Percentiles rank a stretch among this genome's conserved stretches.
These are phyloP conservation scores for Hydropotes inermis DNA, from an alignment of 2,113 vertebrate species.

Conservation along the genomic window DNA sequence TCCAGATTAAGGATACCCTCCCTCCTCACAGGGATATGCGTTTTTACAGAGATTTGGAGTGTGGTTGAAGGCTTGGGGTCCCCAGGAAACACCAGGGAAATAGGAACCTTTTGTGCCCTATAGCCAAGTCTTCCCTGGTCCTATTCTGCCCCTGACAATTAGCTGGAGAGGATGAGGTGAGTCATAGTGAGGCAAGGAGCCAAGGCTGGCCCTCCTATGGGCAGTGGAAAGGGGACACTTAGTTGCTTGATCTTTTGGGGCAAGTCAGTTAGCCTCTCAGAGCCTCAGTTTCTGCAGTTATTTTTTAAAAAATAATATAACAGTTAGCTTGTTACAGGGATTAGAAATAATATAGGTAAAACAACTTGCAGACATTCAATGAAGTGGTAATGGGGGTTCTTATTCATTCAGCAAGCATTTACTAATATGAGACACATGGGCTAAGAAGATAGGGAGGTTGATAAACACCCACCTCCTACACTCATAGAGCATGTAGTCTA, in stretches of 20 bases:
- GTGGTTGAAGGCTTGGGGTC: background rate
- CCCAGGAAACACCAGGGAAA: background rate
- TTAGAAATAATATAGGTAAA: background rate
- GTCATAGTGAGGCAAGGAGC: background rate
- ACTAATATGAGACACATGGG: background rate
- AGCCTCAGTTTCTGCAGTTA: background rate
- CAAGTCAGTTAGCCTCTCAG: background rate
- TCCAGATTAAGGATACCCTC: background rate
- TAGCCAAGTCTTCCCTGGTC: background rate
- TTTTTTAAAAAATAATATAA: background rate
- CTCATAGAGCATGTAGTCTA: background rate
- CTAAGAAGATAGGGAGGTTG: background rate
- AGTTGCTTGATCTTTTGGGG: background rate
- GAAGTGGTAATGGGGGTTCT: background rate
- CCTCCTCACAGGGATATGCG: background rate
- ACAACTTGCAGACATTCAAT: background rate
- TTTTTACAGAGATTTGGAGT: background rate
- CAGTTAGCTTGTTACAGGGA: background rate
- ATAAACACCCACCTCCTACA: background rate
- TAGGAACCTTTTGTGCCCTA: background rate
- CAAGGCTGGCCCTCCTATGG: background rate
- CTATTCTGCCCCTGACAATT: background rate
- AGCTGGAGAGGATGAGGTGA: background rate
- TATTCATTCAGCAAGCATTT: background rate
- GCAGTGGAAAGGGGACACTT: background rate